Evolutionary conservation across 2,797 vertebrate genomes (phyloP).

Genomic region (Macrochelys suwanniensis): DNA sequence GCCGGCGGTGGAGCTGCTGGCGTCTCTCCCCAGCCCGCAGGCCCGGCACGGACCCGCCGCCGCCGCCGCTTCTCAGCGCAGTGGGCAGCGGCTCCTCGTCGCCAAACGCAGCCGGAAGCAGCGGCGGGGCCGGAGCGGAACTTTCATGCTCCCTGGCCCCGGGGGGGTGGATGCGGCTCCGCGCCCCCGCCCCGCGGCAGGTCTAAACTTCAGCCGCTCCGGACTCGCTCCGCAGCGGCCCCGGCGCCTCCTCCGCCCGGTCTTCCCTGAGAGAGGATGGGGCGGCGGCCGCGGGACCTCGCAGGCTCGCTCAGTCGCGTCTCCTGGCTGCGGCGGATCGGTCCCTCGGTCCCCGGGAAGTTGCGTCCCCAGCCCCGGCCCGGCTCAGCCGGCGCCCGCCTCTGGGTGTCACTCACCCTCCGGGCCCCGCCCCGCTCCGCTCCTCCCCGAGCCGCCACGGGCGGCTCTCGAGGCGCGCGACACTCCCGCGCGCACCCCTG

Average conservation of each 20-base stretch:
- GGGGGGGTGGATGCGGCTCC: neutral
- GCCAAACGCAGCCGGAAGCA: neutral
- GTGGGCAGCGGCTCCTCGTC: neutral
- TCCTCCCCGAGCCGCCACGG: too few species aligned
- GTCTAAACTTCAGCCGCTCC: neutral
- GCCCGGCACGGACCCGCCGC: neutral
- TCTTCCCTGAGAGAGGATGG: neutral
- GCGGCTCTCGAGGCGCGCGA: neutral
- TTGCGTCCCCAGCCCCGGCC: neutral
- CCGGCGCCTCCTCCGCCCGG: neutral
- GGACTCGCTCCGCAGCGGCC: neutral
- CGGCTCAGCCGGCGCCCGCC: neutral
- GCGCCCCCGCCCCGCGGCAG: neutral
- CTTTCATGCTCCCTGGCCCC: conserved; percentile 28
- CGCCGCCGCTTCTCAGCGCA: conserved; percentile 17
- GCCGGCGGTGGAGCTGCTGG: neutral
- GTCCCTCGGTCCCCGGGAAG: conserved; percentile 22
- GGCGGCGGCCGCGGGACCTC: neutral
- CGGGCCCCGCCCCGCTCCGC: neutral
- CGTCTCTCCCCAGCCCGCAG: neutral
- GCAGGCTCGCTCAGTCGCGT: neutral
- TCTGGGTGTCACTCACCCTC: neutral
- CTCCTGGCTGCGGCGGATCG: neutral
- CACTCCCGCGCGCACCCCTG: neutral
- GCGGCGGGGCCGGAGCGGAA: neutral